phyloP scores from a whole-genome alignment of 2,888 invertebrate species.

The Adineta ricciae region DNA sequence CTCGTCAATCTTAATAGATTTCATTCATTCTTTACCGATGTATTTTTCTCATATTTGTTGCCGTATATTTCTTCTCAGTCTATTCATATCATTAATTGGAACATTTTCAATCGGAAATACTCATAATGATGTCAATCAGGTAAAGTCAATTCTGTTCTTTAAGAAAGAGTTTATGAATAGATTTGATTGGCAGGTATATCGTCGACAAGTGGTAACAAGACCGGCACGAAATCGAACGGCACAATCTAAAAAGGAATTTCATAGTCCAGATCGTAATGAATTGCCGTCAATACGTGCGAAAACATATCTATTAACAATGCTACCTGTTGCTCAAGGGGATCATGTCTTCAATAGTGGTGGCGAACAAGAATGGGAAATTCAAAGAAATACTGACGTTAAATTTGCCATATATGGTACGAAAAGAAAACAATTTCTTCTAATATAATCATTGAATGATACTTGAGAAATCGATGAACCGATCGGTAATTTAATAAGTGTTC shows the following conservation, averaged over 20 bases:
- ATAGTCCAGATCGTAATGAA: no score
- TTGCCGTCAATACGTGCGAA: neutral
- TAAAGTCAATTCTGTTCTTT: neutral
- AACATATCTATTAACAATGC: neutral
- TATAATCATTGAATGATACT: no score
- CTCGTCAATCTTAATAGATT: neutral
- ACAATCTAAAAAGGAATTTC: neutral
- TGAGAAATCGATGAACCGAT: no score
- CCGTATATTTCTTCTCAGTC: neutral
- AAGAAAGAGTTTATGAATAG: no score
- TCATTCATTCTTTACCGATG: neutral
- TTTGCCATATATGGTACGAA: neutral
- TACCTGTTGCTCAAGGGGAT: neutral
- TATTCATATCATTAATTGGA: neutral
- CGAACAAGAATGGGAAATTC: constrained; percentile 6
- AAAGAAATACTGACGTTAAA: neutral
- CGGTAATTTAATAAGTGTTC: no score
- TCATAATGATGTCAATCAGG: neutral
- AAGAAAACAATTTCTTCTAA: no score
- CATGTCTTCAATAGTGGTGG: neutral
- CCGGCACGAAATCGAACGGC: no score
- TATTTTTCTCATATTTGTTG: neutral
- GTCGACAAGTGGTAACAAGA: no score
- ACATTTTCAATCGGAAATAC: neutral
- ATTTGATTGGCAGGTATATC: no score